Evolutionary conservation across 2,113 vertebrate species (phyloP).

Genomic region (Noturus placidus): DNA sequence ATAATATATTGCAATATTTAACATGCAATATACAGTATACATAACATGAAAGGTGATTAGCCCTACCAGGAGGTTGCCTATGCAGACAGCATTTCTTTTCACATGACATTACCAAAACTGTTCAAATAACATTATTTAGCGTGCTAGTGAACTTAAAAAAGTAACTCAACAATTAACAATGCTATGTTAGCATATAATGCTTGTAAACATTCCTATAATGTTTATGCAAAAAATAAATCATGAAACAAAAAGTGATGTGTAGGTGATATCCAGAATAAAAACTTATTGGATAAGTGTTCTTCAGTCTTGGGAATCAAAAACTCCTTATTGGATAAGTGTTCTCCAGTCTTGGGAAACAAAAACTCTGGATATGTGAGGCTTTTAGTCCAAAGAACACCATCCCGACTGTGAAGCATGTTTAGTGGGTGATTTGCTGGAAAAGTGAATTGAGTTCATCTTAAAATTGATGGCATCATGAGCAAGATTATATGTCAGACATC

Average conservation of each 20-base stretch:
- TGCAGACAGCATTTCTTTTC: too few relatives aligned
- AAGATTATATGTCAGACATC: background rate
- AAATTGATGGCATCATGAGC: background rate
- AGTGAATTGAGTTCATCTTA: background rate
- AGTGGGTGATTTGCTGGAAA: background rate
- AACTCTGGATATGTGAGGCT: background rate
- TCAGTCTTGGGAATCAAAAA: background rate
- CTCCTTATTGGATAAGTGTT: too few relatives aligned
- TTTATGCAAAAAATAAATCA: background rate
- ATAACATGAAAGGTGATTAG: background rate
- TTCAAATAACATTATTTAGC: too few relatives aligned
- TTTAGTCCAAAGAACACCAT: background rate
- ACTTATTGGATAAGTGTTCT: too few relatives aligned
- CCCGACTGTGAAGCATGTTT: background rate
- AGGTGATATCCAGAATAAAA: too few relatives aligned
- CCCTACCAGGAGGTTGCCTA: background rate
- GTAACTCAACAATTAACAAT: too few relatives aligned
- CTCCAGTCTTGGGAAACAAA: background rate
- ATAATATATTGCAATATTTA: background rate
- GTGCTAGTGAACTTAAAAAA: too few relatives aligned
- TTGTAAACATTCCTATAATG: too few relatives aligned
- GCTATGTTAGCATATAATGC: too few relatives aligned
- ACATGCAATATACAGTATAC: background rate
- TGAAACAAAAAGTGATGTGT: background rate
- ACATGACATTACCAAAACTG: too few relatives aligned